phyloP scores from a whole-genome alignment of 2,113 vertebrate genomes.

The Lagopus leucura region DNA sequence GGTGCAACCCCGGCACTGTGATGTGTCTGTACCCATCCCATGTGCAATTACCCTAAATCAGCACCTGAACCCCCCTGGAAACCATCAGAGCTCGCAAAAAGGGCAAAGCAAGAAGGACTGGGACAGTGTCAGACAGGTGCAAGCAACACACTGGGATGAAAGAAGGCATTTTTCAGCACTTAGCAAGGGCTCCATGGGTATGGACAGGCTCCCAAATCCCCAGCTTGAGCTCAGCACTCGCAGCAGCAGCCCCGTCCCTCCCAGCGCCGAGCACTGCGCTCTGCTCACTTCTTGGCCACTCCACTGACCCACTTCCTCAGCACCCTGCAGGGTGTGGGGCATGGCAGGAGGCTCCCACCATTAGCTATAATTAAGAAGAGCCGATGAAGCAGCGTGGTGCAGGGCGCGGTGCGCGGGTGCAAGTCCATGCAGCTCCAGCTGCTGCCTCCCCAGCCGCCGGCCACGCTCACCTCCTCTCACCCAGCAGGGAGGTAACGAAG shows the following conservation, averaged over 20 bases:
- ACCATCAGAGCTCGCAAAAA: not conserved
- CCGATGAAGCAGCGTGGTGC: not conserved
- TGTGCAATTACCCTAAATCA: too few species aligned
- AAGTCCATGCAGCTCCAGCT: not conserved
- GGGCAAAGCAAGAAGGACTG: not conserved
- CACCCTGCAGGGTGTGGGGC: slow-evolving; percentile 24
- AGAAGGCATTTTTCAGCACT: not conserved
- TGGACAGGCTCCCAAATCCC: too few species aligned
- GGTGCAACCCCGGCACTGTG: accelerated
- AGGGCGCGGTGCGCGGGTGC: not conserved
- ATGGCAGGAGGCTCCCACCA: not conserved
- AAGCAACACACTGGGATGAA: not conserved
- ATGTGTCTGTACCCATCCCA: not conserved
- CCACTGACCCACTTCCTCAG: slow-evolving; percentile 56
- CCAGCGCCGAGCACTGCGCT: not conserved
- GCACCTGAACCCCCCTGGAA: not conserved
- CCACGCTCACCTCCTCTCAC: not conserved
- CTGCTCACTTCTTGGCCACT: not conserved
- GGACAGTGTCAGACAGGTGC: not conserved
- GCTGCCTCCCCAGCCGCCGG: not conserved
- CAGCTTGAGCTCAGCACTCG: not conserved
- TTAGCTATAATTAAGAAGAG: slow-evolving; percentile 24
- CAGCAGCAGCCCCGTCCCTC: not conserved
- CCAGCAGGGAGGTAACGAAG: accelerated
- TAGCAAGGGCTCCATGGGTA: too few species aligned